Evolutionary conservation across 2,113 vertebrate species (phyloP).

Genomic region (Poicephalus meyeri): DNA sequence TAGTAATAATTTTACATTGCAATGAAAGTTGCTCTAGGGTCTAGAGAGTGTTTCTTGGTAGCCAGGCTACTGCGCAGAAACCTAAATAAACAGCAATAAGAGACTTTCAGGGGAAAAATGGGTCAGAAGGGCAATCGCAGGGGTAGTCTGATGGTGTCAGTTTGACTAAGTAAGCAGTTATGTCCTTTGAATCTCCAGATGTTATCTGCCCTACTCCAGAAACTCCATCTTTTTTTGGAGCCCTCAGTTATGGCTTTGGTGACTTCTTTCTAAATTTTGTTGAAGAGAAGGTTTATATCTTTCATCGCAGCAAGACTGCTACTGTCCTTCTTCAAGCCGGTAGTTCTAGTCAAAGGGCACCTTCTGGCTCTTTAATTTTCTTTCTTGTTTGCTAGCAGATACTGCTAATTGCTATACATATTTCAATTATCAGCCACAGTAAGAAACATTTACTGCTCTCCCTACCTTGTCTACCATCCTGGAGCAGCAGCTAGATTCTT

Average conservation of each 20-base stretch:
- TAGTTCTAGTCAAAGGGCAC: background rate
- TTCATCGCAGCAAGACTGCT: background rate
- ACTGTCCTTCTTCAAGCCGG: background rate
- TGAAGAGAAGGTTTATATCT: background rate
- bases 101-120: background rate
- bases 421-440: background rate
- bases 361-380: background rate
- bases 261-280: background rate
- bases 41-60: background rate
- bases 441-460: background rate
- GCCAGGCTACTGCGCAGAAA: accelerated
- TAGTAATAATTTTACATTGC: background rate
- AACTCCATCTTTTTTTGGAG: background rate
- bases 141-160: background rate
- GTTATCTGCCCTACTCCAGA: background rate
- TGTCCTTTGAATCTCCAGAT: background rate
- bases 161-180: background rate
- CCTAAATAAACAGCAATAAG: background rate
- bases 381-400: background rate
- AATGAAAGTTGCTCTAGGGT: background rate
- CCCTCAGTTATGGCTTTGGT: background rate
- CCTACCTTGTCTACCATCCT: background rate
- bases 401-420: background rate
- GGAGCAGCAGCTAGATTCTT: background rate
- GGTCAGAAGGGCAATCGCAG: background rate